phyloP scores from a whole-genome alignment of 1,140 invertebrate genomes.

The Delia radicum region DNA sequence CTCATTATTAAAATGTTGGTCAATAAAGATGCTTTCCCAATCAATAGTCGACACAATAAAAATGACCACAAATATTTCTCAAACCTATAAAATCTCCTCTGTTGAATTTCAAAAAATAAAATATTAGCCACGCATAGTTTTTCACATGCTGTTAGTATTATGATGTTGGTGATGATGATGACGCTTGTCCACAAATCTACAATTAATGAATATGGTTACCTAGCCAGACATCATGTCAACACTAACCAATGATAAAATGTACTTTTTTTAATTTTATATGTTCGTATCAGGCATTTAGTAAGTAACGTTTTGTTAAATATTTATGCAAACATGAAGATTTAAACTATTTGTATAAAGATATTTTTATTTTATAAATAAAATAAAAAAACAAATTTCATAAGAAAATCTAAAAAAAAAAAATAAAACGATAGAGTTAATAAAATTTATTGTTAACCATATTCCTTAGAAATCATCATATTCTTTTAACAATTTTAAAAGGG shows the following conservation, averaged over 20 bases:
- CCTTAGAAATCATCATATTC: neutral
- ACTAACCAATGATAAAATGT: neutral
- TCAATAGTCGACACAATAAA: too few species aligned
- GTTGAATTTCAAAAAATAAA: too few species aligned
- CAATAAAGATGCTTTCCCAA: too few species aligned
- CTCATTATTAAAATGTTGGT: too few species aligned
- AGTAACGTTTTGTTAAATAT: neutral
- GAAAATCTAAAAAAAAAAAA: neutral
- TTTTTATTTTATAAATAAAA: neutral
- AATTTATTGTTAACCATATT: too few species aligned
- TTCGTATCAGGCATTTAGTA: neutral
- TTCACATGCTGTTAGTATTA: neutral
- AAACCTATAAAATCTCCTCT: too few species aligned
- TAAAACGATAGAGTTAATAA: neutral
- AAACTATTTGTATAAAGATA: neutral
- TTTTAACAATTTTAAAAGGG: neutral
- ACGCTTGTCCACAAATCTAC: neutral
- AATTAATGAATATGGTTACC: constrained; percentile 17
- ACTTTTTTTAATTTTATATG: neutral
- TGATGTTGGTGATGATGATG: neutral
- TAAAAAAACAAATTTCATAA: neutral
- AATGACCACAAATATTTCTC: too few species aligned
- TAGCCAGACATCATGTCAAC: constrained; percentile 12
- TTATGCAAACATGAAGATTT: neutral
- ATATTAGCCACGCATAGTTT: too few species aligned